Evolutionary conservation across 2,113 vertebrate species (phyloP).

Genomic region (Sinocyclocheilus grahami): DNA sequence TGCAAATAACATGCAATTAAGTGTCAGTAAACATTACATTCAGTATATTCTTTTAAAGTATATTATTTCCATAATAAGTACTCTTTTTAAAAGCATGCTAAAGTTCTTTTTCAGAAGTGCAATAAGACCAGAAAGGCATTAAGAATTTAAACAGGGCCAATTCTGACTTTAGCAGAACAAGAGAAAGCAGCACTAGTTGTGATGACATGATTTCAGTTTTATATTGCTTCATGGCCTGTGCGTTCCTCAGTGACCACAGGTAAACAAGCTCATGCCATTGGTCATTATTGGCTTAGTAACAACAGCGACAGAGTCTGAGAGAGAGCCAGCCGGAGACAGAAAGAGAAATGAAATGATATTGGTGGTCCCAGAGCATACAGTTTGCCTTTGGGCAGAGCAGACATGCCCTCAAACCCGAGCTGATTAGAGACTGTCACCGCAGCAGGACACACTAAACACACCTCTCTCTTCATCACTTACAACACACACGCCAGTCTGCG

Average conservation of each 20-base stretch:
- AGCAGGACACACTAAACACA: slow-evolving; percentile 38
- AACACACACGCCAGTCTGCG: slow-evolving; percentile 14
- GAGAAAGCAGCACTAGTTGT: not conserved
- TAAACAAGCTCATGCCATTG: slow-evolving; percentile 44
- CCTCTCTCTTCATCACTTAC: slow-evolving; percentile 43
- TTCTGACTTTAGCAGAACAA: not conserved
- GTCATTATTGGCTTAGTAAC: slow-evolving; percentile 54
- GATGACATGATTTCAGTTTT: not conserved
- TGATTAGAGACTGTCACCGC: slow-evolving; percentile 68
- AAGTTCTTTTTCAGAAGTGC: not conserved
- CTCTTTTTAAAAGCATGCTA: not conserved
- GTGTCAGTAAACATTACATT: not conserved
- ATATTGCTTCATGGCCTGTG: not conserved
- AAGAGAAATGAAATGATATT: slow-evolving; percentile 56
- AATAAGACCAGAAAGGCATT: not conserved
- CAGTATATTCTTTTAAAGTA: too few species aligned
- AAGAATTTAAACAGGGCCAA: not conserved
- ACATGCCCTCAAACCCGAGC: slow-evolving; percentile 72
- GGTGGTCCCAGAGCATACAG: slow-evolving; percentile 70
- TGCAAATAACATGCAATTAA: slow-evolving; percentile 2
- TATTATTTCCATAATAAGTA: not conserved
- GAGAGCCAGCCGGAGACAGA: slow-evolving; percentile 51
- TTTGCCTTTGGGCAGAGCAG: slow-evolving; percentile 69
- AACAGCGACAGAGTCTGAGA: slow-evolving; percentile 15
- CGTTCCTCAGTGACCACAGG: slow-evolving; percentile 36